These are phyloP conservation scores for Candidula unifasciata DNA, from an alignment of 2,888 invertebrate genomes.

Conservation along the genomic window DNA sequence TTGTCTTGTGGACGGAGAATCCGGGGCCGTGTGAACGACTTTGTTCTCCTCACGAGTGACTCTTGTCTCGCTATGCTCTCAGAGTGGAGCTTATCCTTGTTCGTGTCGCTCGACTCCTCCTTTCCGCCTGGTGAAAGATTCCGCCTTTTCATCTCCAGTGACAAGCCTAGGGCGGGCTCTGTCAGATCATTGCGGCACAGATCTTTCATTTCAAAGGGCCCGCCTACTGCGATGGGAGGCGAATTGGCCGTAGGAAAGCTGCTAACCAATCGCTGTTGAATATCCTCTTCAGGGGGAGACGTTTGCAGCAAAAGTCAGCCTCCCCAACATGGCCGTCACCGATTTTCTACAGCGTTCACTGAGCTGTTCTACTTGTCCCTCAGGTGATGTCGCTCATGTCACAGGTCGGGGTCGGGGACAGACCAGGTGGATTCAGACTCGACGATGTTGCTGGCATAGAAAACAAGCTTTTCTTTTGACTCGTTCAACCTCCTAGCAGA, in stretches of 20 bases:
- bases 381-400: constrained; percentile 19
- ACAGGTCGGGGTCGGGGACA: neutral
- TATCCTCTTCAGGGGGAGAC: neutral
- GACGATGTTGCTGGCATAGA: neutral
- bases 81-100: no score
- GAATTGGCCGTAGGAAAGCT: neutral
- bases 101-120: neutral
- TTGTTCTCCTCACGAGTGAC: neutral
- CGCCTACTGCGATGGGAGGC: neutral
- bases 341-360: no score
- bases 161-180: neutral
- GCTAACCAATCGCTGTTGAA: neutral
- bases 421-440: neutral
- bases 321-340: neutral
- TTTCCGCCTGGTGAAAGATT: neutral
- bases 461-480: neutral
- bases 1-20: neutral
- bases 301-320: neutral
- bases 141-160: neutral
- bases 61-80: no score
- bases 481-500: neutral
- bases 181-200: neutral
- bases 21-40: neutral
- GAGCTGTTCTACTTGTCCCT: neutral
- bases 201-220: no score